Evolutionary conservation across 2,113 vertebrate genomes (phyloP), one percentile per base, ranked within the genome.

Genomic region (Ptilonorhynchus violaceus): DNA sequence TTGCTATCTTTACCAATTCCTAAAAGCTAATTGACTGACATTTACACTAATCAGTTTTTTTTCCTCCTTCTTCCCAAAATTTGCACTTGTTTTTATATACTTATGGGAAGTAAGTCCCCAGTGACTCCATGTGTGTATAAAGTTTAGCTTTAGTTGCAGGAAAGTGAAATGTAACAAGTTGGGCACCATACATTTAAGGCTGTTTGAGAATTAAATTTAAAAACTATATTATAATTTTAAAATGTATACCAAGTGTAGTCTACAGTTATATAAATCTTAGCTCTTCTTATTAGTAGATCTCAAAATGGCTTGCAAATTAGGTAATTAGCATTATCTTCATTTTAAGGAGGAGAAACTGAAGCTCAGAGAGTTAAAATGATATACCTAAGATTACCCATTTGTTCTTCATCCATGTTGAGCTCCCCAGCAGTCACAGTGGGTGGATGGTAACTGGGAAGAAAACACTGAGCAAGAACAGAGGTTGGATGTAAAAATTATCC

Each of bases 261-360:
- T 81, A 52, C n/a, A 44, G 35, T 41, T 87, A 16, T 31, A 68
- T 85, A 68, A 84, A 56, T 79, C 46, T 58, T 68, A 33, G 39
- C 35, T 55, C 55, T 85, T 82, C 47, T 77, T 56, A 41, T 90
- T 55, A 59, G 49, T 44, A 55, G 30, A 80, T 77, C 50, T 92
- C 59, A 63, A 85, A 95, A 85, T 69, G 55, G 50, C 82, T 95
- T 88, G 27, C 42, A 92, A 84, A 96, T 72, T 69, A 93, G 67
- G 30, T 77, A 47, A 83, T 94, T 96, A 93, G 58, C 37, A 41
- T 95, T 85, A 90, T 67, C 56, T 83, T 87, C 30, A 63, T 88
- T 86, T 90, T 83, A 50, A 83, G 70, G 82, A 66, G 64, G 42
- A 80, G 59, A 85, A 90, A 19, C 30, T 64, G 70, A 77, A 93